A percentile compares a stretch with the other conserved stretches of the same genome.
phyloP scores from a whole-genome alignment of 1,140 invertebrate genomes.

The Notospermus geniculatus region DNA sequence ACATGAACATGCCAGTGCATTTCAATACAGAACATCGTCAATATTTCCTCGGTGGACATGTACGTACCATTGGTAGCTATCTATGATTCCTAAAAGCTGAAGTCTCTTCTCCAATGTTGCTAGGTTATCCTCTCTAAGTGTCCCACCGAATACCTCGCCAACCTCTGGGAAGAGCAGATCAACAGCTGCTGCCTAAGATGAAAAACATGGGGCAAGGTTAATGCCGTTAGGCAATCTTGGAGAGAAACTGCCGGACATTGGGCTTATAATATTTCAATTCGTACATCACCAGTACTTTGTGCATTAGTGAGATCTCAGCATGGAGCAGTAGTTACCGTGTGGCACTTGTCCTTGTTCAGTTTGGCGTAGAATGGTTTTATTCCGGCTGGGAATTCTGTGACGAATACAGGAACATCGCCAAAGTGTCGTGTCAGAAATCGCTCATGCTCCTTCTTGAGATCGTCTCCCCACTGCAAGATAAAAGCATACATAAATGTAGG shows the following conservation, averaged over 20 bases:
- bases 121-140: constrained; percentile 82
- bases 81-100: constrained; percentile 31
- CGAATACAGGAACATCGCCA: constrained; percentile 76
- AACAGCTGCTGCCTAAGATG: constrained; percentile 70
- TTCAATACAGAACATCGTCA: too few relatives aligned
- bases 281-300: neutral
- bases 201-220: neutral
- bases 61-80: constrained; percentile 68
- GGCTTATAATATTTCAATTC: too few relatives aligned
- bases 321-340: constrained; percentile 1
- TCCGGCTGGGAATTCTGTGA: constrained; percentile 81
- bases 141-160: constrained; percentile 91
- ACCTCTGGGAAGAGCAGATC: constrained; percentile 84
- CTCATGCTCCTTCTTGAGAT: constrained; percentile 86
- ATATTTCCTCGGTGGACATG: too few relatives aligned
- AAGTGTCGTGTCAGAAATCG: constrained; percentile 75
- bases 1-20: too few relatives aligned
- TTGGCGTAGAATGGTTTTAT: constrained; percentile 96
- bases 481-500: too few relatives aligned
- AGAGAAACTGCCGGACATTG: neutral
- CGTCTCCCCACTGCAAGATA: constrained; percentile 57
- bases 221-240: neutral
- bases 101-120: constrained; percentile 62
- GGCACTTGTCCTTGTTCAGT: constrained; percentile 56
- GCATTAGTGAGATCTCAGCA: neutral